phyloP scores from a whole-genome alignment of 2,797 vertebrate genomes.

The Trachops cirrhosus region DNA sequence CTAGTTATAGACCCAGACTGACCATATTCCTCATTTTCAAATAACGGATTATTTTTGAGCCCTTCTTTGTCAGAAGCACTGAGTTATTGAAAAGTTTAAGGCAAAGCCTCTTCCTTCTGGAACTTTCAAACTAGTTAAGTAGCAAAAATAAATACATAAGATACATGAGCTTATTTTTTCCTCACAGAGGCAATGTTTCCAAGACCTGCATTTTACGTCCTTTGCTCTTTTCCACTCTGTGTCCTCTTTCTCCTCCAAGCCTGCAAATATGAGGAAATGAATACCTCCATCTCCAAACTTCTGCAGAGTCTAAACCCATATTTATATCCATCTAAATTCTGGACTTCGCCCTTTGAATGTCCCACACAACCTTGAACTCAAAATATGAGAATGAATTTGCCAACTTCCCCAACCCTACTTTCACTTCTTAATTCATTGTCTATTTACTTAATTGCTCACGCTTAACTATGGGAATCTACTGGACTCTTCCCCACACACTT shows the following conservation, averaged over 20 bases:
- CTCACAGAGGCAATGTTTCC: background rate
- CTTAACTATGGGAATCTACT: background rate
- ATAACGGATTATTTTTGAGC: conserved; percentile 11
- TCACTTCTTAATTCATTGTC: conserved; percentile 9
- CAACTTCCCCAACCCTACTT: background rate
- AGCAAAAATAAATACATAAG: conserved; percentile 2
- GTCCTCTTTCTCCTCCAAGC: background rate
- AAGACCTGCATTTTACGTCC: background rate
- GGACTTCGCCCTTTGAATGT: background rate
- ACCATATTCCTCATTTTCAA: background rate
- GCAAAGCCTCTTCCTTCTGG: background rate
- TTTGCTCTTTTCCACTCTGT: background rate
- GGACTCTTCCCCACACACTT: background rate
- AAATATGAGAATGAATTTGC: background rate
- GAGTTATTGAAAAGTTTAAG: background rate
- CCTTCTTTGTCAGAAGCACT: background rate
- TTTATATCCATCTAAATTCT: background rate
- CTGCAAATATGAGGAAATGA: background rate
- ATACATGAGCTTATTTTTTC: background rate
- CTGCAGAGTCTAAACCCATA: background rate
- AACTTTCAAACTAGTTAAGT: conserved; percentile 27
- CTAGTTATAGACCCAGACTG: background rate
- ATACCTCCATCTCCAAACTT: background rate
- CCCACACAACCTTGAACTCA: background rate
- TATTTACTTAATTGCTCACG: background rate